phyloP scores from a whole-genome alignment of 2,113 vertebrate species.

The Embiotoca jacksoni region DNA sequence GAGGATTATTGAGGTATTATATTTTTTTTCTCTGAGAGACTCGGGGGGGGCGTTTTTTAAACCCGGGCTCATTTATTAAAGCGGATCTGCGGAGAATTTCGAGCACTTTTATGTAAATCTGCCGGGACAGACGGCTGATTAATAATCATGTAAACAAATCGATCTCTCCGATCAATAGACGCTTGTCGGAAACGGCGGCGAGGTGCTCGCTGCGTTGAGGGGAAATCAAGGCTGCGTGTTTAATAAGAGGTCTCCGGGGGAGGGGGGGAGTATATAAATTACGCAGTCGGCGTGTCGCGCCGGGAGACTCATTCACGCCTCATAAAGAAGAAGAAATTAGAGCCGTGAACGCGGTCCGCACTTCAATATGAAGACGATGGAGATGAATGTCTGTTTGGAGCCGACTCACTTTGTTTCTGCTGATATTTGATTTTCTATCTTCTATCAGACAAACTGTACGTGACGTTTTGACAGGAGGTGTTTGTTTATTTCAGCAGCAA shows the following conservation, averaged over 20 bases:
- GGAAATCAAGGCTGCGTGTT: conserved; percentile 13
- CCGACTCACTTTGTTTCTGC: too few species aligned
- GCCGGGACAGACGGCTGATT: conserved; percentile 4
- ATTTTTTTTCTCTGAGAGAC: conserved; percentile 15
- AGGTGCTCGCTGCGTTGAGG: background rate
- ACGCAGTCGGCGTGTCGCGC: too few species aligned
- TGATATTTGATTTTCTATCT: too few species aligned
- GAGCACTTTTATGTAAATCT: conserved; percentile 4
- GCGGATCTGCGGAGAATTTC: conserved; percentile 21
- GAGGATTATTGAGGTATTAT: conserved; percentile 22
- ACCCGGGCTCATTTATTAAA: background rate
- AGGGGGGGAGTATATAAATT: too few species aligned
- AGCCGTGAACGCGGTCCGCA: too few species aligned
- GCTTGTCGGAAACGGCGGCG: background rate
- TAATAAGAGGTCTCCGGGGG: background rate
- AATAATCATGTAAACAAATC: conserved; percentile 35
- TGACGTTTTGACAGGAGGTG: too few species aligned
- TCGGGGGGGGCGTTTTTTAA: background rate
- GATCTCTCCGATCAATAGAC: conserved; percentile 21
- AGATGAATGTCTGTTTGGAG: too few species aligned
- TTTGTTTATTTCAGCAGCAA: too few species aligned
- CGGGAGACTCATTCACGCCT: too few species aligned
- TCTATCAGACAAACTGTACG: too few species aligned
- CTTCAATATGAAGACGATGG: too few species aligned
- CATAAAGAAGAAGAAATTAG: too few species aligned